Conservation (phyloP, 2,888 invertebrate species). For the Lypha dubia region DNA sequence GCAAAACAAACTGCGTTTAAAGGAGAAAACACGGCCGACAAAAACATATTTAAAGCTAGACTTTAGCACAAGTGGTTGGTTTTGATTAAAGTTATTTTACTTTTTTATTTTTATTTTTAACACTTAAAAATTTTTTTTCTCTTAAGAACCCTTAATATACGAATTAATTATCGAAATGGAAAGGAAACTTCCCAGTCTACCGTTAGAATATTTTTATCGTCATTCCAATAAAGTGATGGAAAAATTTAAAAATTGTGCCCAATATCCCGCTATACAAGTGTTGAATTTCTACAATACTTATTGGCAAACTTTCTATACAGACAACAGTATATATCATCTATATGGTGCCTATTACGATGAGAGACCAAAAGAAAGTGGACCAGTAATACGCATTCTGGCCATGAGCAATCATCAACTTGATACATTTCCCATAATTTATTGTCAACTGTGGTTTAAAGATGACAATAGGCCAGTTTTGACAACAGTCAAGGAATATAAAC, state of each 20-base stretch:
- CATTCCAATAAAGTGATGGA: slow-evolving; percentile 36
- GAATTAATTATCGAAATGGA: slow-evolving; percentile 24
- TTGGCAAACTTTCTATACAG: slow-evolving; percentile 45
- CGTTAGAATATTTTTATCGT: slow-evolving; percentile 38
- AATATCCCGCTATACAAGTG: slow-evolving; percentile 40
- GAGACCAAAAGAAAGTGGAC: slow-evolving; percentile 81
- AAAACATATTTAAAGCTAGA: neutral
- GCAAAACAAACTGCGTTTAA: neutral
- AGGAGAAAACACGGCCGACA: no score
- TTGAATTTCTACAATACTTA: slow-evolving; percentile 58
- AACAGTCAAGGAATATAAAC: slow-evolving; percentile 92
- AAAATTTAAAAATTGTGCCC: slow-evolving; percentile 52
- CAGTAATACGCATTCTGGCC: slow-evolving; percentile 38
- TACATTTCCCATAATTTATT: slow-evolving; percentile 39
- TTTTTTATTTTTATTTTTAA: no score
- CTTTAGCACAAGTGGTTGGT: no score
- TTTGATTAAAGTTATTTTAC: no score
- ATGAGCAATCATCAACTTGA: slow-evolving; percentile 23
- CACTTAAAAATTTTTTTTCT: neutral
- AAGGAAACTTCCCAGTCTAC: slow-evolving; percentile 46
- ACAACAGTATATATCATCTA: slow-evolving; percentile 91
- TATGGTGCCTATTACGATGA: slow-evolving; percentile 94
- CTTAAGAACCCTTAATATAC: slow-evolving; percentile 34
- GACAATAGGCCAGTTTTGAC: slow-evolving; percentile 90
- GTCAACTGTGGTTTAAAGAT: slow-evolving; percentile 54